A percentile compares a stretch with the other conserved stretches of the same genome.
Conservation (phyloP, 2,113 vertebrate species). For the Amazona guildingii region DNA sequence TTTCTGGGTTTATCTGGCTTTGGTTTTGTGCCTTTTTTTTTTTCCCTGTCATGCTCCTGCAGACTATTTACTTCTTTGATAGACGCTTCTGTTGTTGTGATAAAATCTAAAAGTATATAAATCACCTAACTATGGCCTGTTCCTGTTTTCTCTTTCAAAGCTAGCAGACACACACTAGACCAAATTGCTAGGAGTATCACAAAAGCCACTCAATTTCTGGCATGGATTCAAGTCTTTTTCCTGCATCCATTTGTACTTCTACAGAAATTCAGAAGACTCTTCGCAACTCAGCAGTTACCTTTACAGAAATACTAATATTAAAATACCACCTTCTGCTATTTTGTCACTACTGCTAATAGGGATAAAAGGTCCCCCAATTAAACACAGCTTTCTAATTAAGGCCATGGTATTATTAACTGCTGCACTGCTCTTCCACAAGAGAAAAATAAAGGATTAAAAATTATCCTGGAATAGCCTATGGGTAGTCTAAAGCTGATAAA, state of each 20-base stretch:
- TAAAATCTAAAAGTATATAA: background rate
- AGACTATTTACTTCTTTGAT: background rate
- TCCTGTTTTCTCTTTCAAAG: background rate
- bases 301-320: slow-evolving; percentile 12
- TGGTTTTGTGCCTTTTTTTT: background rate
- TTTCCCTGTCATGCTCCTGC: background rate
- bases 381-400: slow-evolving; percentile 50
- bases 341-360: slow-evolving; percentile 9
- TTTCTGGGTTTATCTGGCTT: background rate
- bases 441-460: slow-evolving; percentile 22
- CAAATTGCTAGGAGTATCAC: background rate
- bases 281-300: background rate
- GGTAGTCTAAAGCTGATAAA: slow-evolving; percentile 11
- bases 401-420: slow-evolving; percentile 7
- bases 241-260: background rate
- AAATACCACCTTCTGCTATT: slow-evolving; percentile 7
- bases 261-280: background rate
- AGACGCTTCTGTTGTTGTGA: background rate
- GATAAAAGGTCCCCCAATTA: slow-evolving; percentile 38
- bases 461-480: background rate
- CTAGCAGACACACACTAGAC: background rate
- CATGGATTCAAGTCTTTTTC: background rate
- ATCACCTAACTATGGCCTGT: background rate
- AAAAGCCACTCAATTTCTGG: background rate
- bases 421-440: background rate